Evolutionary conservation across 37 sponge, comb jelly and placozoan genomes (phyloP), one percentile per base, ranked within the genome.

Genomic region (Halisarca cf. caerulea): DNA sequence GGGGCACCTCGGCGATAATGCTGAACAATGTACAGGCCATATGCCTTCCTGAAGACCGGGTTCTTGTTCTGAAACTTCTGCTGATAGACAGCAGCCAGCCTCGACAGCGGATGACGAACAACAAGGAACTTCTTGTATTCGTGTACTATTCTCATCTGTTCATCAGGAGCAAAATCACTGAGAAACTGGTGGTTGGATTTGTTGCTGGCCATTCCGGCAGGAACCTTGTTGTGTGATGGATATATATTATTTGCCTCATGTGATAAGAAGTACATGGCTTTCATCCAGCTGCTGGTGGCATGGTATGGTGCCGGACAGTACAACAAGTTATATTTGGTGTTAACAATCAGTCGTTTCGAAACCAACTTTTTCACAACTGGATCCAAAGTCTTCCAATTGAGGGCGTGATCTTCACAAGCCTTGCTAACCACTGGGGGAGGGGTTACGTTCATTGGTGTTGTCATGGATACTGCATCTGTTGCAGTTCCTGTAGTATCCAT

Each of bases 41-140:
- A 87, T 23, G 82, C 77, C 23, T 43, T 54, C n/a, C 62, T 64
- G 45, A 87, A 87, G 34, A 59, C 43, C 11, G 59, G 57, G 43
- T 87, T 87, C 45, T 0, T 9, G 30, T 7, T 27, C 44, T 72
- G 47, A 70, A 87, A 82, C 51, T 87, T 87, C 37, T 32, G 54
- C 62, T 72, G 43, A 59, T 82, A 87, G 6, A 60, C 88, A 2
- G 55, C 53, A 32, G 64, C 74, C 8, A 87, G 57, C 3, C 88
- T 36, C 2, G 66, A 30, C 30, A 87, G 82, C 32, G 88, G 88
- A 28, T 87, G 88, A 0, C 88, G 61, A 1, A 39, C 59, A 17
- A 87, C 88, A 32, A 81, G 28, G 45, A 87, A 81, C 36, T 34
- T 59, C 24, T 44, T 82, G 77, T 87, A 82, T 21, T 70, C 51